Evolutionary conservation across 2,888 invertebrate genomes (phyloP).

Genomic region (Amphimallon solstitiale): DNA sequence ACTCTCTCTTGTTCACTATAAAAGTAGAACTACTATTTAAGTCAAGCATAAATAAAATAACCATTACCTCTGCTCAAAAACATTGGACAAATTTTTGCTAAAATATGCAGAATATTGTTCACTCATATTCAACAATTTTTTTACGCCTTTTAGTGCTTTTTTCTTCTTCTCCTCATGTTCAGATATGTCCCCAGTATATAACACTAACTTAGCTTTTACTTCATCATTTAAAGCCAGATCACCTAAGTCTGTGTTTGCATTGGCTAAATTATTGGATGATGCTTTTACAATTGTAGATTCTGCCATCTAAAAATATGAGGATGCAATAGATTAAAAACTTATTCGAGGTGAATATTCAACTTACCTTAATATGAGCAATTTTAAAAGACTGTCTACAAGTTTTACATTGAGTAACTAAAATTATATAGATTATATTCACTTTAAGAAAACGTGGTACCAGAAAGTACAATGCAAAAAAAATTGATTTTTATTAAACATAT

Average conservation of each 20-base stretch:
- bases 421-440: no score
- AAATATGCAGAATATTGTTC: neutral
- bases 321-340: no score
- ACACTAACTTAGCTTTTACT: neutral
- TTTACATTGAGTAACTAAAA: no score
- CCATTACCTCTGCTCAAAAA: neutral
- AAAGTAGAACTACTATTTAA: neutral
- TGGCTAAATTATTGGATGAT: neutral
- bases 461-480: no score
- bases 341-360: no score
- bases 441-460: no score
- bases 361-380: no score
- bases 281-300: neutral
- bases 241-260: neutral
- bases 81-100: neutral
- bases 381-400: no score
- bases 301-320: neutral
- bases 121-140: neutral
- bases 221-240: conserved; percentile 1
- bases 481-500: no score
- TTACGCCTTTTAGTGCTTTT: conserved; percentile 6
- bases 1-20: conserved; percentile 14
- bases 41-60: neutral
- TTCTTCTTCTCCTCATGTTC: neutral
- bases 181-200: neutral